Conservation (phyloP, 2,888 invertebrate species). For the Pollenia labialis region DNA sequence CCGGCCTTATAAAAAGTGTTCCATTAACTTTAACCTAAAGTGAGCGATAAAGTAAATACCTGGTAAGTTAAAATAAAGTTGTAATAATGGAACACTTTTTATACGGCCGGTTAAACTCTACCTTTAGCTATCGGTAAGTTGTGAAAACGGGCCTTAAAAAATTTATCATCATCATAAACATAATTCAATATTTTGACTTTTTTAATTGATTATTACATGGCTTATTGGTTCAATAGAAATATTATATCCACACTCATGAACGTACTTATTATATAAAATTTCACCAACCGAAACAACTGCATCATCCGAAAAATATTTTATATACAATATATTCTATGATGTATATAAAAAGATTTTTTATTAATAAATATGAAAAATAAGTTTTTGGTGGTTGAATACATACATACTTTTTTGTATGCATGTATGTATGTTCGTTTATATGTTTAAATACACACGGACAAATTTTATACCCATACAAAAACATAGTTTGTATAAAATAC, state of each 20-base stretch:
- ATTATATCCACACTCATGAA: neutral
- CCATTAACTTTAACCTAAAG: too few relatives aligned
- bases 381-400: slow-evolving; percentile 74
- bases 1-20: too few relatives aligned
- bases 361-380: slow-evolving; percentile 80
- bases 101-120: too few relatives aligned
- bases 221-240: slow-evolving; percentile 62
- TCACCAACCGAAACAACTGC: slow-evolving; percentile 31
- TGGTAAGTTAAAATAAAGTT: too few relatives aligned
- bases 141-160: too few relatives aligned
- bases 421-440: neutral
- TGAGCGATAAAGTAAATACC: too few relatives aligned
- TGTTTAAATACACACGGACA: slow-evolving; percentile 31
- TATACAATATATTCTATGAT: slow-evolving; percentile 38
- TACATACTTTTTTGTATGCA: slow-evolving; percentile 50
- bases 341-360: slow-evolving; percentile 75
- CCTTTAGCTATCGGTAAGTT: too few relatives aligned
- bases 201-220: slow-evolving; percentile 72
- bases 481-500: slow-evolving; percentile 23
- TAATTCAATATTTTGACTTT: slow-evolving; percentile 70
- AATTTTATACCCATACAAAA: slow-evolving; percentile 4
- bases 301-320: slow-evolving; percentile 40
- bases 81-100: too few relatives aligned
- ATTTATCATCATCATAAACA: slow-evolving; percentile 19
- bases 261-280: slow-evolving; percentile 1